Percentiles rank a stretch among this genome's conserved stretches.
Evolutionary conservation across 2,113 vertebrate genomes (phyloP).

Genomic region (Heteronetta atricapilla): DNA sequence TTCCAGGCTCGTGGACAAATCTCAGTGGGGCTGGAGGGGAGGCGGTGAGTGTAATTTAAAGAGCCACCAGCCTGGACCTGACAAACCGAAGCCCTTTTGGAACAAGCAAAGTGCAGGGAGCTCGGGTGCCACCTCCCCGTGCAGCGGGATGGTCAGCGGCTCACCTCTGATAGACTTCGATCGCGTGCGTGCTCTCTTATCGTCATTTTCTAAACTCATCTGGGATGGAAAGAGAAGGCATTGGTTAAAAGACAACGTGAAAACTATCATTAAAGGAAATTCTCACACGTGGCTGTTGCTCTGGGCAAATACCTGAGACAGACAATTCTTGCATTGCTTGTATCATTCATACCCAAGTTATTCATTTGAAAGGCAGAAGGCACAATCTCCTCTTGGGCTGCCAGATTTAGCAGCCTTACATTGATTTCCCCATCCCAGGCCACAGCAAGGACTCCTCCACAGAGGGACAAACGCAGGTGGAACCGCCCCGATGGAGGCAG

Average conservation of each 20-base stretch:
- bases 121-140: neutral
- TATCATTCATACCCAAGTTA: neutral
- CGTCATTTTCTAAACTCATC: slow-evolving; percentile 94
- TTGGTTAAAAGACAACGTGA: neutral
- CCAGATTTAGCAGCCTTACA: neutral
- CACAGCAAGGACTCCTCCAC: neutral
- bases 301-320: neutral
- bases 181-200: slow-evolving; percentile 90
- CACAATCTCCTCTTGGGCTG: neutral
- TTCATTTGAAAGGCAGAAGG: neutral
- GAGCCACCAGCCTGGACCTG: neutral
- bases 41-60: neutral
- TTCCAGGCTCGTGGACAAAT: neutral
- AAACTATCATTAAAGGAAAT: neutral
- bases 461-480: neutral
- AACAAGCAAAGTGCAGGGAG: neutral
- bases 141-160: neutral
- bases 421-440: neutral
- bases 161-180: slow-evolving; percentile 94
- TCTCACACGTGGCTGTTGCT: accelerated
- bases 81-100: neutral
- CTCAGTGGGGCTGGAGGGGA: neutral
- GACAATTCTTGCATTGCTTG: neutral
- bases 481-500: neutral
- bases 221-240: slow-evolving; percentile 66